Evolutionary conservation across 2,888 invertebrate genomes (phyloP), one percentile per base, ranked within the genome.

Genomic region (Mesoligia furuncula): DNA sequence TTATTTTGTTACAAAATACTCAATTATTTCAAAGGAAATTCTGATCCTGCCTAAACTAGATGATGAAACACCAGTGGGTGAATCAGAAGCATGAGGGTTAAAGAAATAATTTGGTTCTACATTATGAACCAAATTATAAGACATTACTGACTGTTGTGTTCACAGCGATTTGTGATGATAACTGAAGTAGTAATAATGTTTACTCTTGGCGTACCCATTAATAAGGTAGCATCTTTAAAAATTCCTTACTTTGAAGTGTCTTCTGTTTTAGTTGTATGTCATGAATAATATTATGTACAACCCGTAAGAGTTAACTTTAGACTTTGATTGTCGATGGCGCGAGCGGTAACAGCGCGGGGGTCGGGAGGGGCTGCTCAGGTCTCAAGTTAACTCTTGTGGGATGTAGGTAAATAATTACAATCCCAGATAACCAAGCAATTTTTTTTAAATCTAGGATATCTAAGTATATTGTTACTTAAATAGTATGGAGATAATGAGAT

Each of bases 11-110:
- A 99, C 99, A 88, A 99, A 99, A 96, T 99, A 99, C 97, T 99
- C 98, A 94, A 97, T 99, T 85, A 99, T 99, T 98, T 99, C 99
- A 27, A 99, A 99, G 94, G 99, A 99, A 95, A 99, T 99, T 96
- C 97, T 99, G 85, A 99, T 99, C 95, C 99, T 99, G 88, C 99
- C 99, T 76, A 99, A 99, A 93, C 97, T 99, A 94, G 98, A 98
- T 93, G 98, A 98, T 90, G 98, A 98, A 90, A 95, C 93, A 85
- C 97, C 97, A 42, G 95, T 97, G 62, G 94, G 96, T 83, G 96
- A 97, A 94, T 97, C 97, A 9, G 97, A 97, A 93, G 97, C 97
- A 90, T 97, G 93, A 96, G 90, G 84, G 85, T 87, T 85, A 86
- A 88, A 84, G 73, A 88, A 91, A 87, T 89, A 87, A 87, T 85